Base-by-base conservation (phyloP, 2,113 vertebrate species). In the Phalacrocorax aristotelis region DNA sequence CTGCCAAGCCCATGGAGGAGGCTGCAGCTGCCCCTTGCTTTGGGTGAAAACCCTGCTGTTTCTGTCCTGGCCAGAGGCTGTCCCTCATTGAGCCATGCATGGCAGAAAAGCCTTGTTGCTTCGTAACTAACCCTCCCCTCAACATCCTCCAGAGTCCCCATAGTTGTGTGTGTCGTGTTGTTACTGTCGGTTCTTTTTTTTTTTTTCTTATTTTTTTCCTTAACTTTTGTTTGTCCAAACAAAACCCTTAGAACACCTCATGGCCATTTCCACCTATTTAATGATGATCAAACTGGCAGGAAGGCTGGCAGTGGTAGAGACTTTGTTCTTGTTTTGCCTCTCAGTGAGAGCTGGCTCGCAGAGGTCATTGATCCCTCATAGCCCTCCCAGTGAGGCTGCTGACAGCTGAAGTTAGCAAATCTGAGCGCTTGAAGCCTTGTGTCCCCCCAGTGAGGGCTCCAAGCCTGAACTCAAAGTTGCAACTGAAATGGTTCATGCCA, bases 281-380 rank as follows among this genome's bases (percentile, higher is more conserved):
- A 94, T 97, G 96, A 95, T 83, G 85, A 96, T 95, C 94, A 93
- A 93, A 81, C 96, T 96, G 95, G 89, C 94, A 96, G 95, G 96
- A 97, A 97, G 82, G 91, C 97, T 95, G 94, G 96, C 95, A 97
- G 93, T 5, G 0, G 82, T 0, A 0, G 91, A 95, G 93, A 93
- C 89, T 97, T 97, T 97, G 96, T 97, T 95, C 91, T 97, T 97
- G 94, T 97, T 97, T 94, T 95, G 89, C 93, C 85, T 96, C 94
- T 96, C 96, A 94, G 95, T 21, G 0, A 94, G 96, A 95, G 93
- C 87, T 44, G 38, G 87, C 93, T 94, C 27, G 1, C 68, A 64
- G 87, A 95, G 96, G 96, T 96, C 84, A 4, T 48, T 94, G 94
- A 90, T 95, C 94, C 88, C 88, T 83, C 2, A 2, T 65, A 88